Evolutionary conservation across 2,113 vertebrate species (phyloP).

Genomic region (Petromus typicus): DNA sequence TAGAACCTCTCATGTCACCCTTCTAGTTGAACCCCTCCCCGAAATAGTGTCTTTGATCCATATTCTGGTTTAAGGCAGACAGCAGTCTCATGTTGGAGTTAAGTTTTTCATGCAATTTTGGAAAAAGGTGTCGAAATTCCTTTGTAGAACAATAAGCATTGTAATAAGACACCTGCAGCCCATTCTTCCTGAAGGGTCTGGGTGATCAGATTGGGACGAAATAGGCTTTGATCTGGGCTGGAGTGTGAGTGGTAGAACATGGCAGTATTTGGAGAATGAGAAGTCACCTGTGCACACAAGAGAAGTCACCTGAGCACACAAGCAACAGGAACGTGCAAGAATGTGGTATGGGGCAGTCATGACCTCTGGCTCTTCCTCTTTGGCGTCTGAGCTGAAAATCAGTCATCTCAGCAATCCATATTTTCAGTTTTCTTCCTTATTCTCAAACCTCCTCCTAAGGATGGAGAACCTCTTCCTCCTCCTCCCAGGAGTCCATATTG

Average conservation of each 20-base stretch:
- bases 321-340: not conserved
- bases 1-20: not conserved
- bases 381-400: not conserved
- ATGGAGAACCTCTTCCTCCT: not conserved
- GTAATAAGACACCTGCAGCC: not conserved
- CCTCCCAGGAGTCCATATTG: not conserved
- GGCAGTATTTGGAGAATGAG: not conserved
- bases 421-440: not conserved
- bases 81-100: not conserved
- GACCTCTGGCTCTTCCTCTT: not conserved
- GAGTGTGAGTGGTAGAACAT: not conserved
- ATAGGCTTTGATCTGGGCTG: not conserved
- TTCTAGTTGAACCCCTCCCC: conserved; percentile 4
- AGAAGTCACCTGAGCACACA: not conserved
- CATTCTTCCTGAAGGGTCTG: not conserved
- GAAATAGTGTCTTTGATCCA: conserved; percentile 5
- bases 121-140: not conserved
- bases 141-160: not conserved
- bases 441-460: not conserved
- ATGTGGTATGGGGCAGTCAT: rapidly evolving
- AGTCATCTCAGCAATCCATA: not conserved
- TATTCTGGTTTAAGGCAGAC: not conserved
- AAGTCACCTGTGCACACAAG: too few species aligned
- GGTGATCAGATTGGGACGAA: not conserved
- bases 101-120: not conserved